phyloP scores from a whole-genome alignment of 2,113 vertebrate species.

The Nesoenas mayeri region DNA sequence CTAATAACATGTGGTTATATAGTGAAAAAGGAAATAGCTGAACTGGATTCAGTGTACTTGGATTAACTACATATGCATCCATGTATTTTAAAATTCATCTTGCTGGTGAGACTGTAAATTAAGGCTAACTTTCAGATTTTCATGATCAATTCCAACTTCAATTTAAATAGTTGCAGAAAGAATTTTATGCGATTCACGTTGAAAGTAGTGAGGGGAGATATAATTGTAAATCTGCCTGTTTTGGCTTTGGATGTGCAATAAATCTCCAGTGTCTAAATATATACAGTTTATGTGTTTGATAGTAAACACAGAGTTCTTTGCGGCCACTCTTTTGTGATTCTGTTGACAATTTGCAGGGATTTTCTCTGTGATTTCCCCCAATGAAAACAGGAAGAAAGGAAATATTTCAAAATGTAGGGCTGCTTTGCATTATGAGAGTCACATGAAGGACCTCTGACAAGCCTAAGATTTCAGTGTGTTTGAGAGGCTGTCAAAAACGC shows the following conservation, averaged over 20 bases:
- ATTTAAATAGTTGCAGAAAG: neutral
- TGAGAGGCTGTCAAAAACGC: constrained; percentile 63
- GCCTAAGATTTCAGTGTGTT: constrained; percentile 40
- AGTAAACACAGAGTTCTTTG: constrained; percentile 31
- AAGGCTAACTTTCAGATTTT: constrained; percentile 2
- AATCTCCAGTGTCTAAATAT: constrained; percentile 51
- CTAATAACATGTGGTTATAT: constrained; percentile 78
- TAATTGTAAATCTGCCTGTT: constrained; percentile 28
- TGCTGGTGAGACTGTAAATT: neutral
- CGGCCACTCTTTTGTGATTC: constrained; percentile 14
- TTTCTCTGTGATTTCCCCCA: constrained; percentile 59
- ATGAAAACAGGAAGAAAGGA: constrained; percentile 59
- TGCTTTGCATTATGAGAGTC: constrained; percentile 59
- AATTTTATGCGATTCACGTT: neutral
- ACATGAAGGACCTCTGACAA: constrained; percentile 64
- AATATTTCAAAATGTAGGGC: constrained; percentile 50
- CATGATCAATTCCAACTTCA: neutral
- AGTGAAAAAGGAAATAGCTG: constrained; percentile 78
- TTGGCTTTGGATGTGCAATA: constrained; percentile 32
- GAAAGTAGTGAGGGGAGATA: neutral
- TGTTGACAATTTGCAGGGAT: constrained; percentile 47
- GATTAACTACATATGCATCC: constrained; percentile 40
- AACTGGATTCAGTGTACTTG: constrained; percentile 76
- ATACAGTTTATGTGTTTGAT: constrained; percentile 33
- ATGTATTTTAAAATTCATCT: neutral